phyloP scores from a whole-genome alignment of 2,113 vertebrate genomes.

The Tetrao urogallus region DNA sequence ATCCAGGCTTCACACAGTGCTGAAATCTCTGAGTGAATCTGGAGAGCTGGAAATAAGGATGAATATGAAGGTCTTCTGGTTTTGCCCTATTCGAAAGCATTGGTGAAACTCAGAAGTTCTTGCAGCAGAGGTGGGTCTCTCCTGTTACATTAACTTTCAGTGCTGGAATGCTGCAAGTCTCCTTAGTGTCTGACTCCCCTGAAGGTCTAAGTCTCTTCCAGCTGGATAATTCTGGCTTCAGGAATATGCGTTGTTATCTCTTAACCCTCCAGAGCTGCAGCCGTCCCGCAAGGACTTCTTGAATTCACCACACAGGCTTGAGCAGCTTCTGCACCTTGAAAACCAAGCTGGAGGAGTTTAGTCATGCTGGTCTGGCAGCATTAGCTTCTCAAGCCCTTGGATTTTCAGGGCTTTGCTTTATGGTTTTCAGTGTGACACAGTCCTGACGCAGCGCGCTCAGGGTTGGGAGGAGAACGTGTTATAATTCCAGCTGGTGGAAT shows the following conservation, averaged over 20 bases:
- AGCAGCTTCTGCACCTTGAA: neutral
- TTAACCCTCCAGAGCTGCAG: neutral
- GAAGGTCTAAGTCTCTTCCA: neutral
- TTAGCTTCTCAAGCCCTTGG: neutral
- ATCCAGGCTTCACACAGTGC: neutral
- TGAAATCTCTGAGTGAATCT: neutral
- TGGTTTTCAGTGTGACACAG: slow-evolving; percentile 45
- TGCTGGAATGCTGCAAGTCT: neutral
- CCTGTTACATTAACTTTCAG: neutral
- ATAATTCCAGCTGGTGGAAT: slow-evolving; percentile 71
- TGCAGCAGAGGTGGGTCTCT: neutral
- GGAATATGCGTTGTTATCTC: neutral
- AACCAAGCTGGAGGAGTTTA: neutral
- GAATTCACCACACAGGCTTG: neutral
- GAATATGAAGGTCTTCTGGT: neutral
- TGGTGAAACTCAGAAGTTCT: neutral
- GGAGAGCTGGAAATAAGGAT: neutral
- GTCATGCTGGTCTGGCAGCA: neutral
- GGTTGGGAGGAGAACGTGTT: slow-evolving; percentile 60
- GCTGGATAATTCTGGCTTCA: neutral
- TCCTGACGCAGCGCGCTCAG: slow-evolving; percentile 24
- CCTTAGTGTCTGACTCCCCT: neutral
- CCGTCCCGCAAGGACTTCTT: neutral
- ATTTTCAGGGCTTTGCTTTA: slow-evolving; percentile 45
- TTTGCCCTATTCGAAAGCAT: neutral